Percentiles rank a stretch among this genome's conserved stretches.
phyloP scores from a whole-genome alignment of 2,797 vertebrate species.

The Lagocephalus sceleratus region DNA sequence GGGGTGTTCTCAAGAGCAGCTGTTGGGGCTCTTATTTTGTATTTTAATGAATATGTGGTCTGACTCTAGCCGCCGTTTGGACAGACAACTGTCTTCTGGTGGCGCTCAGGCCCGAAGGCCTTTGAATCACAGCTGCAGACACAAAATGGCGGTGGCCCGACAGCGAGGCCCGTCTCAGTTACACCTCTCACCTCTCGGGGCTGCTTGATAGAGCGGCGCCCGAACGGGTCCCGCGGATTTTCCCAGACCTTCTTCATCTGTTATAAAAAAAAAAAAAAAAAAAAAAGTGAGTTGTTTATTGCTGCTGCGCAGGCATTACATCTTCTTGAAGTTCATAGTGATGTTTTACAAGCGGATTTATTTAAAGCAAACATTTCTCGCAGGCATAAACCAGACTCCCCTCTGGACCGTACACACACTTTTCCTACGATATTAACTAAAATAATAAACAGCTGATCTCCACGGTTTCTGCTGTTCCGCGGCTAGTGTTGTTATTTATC shows the following conservation, averaged over 20 bases:
- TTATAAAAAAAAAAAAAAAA: too few species aligned
- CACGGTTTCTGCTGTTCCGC: background rate
- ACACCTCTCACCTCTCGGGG: background rate
- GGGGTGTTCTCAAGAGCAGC: too few species aligned
- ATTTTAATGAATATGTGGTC: too few species aligned
- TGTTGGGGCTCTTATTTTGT: too few species aligned
- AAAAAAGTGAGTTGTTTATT: background rate
- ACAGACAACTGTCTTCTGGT: background rate
- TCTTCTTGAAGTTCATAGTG: background rate
- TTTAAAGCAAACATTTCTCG: constrained; percentile 21
- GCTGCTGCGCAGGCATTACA: constrained; percentile 1
- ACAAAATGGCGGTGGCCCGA: constrained; percentile 61
- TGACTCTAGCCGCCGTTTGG: background rate
- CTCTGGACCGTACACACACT: background rate
- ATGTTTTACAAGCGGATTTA: constrained; percentile 23
- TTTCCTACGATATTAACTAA: background rate
- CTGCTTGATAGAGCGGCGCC: background rate
- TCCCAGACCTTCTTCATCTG: constrained; percentile 3
- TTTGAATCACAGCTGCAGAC: constrained; percentile 10
- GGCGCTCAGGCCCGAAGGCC: constrained; percentile 20
- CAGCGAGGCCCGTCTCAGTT: constrained; percentile 19
- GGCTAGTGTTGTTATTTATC: background rate
- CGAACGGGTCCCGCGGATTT: background rate
- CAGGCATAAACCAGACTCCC: constrained; percentile 1
- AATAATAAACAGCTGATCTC: background rate